A percentile compares a stretch with the other conserved stretches of the same genome.
These are phyloP conservation scores for Alsophila aescularia DNA, from an alignment of 2,888 invertebrate species.

Conservation along the genomic window DNA sequence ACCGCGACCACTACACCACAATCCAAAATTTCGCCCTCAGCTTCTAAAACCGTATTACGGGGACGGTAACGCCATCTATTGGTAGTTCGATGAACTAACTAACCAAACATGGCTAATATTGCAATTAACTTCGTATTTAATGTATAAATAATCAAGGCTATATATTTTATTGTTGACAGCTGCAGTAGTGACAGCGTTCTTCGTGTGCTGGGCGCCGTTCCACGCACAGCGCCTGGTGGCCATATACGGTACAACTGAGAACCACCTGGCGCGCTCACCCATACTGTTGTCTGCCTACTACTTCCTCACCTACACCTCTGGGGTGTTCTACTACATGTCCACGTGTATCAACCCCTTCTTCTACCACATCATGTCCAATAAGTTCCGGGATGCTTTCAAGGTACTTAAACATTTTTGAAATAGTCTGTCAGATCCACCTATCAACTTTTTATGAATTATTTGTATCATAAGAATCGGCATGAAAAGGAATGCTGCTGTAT, in stretches of 20 bases:
- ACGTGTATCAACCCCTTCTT: conserved; percentile 97
- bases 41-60: too few species aligned
- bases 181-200: conserved; percentile 95
- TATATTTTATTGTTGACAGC: conserved; percentile 86
- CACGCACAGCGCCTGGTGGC: conserved; percentile 95
- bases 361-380: conserved; percentile 97
- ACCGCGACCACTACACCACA: too few species aligned
- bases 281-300: conserved; percentile 85
- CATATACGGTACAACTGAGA: conserved; percentile 86
- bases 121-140: too few species aligned
- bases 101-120: too few species aligned
- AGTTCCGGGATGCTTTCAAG: conserved; percentile 96
- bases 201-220: conserved; percentile 96
- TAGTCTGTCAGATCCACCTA: too few species aligned
- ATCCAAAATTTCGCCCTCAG: too few species aligned
- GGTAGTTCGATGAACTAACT: too few species aligned
- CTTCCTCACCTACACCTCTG: conserved; percentile 91
- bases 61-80: too few species aligned
- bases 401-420: conserved; percentile 68
- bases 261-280: conserved; percentile 67
- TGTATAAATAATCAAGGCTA: too few species aligned
- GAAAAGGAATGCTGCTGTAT: too few species aligned
- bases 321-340: conserved; percentile 95
- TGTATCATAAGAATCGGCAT: too few species aligned
- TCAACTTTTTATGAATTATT: too few species aligned